phyloP scores from a whole-genome alignment of 2,888 invertebrate genomes.

The Eupelmus urozonus region DNA sequence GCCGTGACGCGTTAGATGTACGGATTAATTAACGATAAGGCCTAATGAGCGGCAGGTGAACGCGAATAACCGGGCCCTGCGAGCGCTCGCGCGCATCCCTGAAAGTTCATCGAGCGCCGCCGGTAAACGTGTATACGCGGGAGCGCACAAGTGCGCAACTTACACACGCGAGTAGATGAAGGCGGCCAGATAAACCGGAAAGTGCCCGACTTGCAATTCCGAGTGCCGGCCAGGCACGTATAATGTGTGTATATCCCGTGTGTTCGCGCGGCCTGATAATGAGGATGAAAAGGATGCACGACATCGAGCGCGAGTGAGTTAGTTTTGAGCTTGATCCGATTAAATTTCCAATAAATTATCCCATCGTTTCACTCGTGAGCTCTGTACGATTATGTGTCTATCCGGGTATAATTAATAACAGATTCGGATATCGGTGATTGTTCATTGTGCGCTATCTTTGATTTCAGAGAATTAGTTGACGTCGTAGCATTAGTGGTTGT shows the following conservation, averaged over 20 bases:
- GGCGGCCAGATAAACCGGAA: constrained; percentile 50
- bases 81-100: constrained; percentile 35
- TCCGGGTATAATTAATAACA: background rate
- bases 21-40: constrained; percentile 77
- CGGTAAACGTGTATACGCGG: constrained; percentile 11
- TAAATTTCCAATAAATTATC: constrained; percentile 49
- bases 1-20: constrained; percentile 75
- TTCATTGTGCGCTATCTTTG: background rate
- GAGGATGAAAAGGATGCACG: constrained; percentile 36
- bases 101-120: constrained; percentile 52
- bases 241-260: background rate
- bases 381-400: background rate
- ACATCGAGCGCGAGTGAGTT: constrained; percentile 1
- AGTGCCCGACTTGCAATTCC: constrained; percentile 46
- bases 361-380: background rate
- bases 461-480: background rate
- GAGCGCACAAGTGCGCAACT: constrained; percentile 47
- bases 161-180: constrained; percentile 57
- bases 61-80: constrained; percentile 65
- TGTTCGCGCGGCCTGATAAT: constrained; percentile 29
- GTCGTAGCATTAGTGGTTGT: background rate
- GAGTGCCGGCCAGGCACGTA: background rate
- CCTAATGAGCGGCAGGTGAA: constrained; percentile 77
- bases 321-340: constrained; percentile 29
- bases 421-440: constrained; percentile 15